Evolutionary conservation across 2,113 vertebrate genomes (phyloP), one percentile per base, ranked within the genome.

Genomic region (Cynopterus brachyotis): DNA sequence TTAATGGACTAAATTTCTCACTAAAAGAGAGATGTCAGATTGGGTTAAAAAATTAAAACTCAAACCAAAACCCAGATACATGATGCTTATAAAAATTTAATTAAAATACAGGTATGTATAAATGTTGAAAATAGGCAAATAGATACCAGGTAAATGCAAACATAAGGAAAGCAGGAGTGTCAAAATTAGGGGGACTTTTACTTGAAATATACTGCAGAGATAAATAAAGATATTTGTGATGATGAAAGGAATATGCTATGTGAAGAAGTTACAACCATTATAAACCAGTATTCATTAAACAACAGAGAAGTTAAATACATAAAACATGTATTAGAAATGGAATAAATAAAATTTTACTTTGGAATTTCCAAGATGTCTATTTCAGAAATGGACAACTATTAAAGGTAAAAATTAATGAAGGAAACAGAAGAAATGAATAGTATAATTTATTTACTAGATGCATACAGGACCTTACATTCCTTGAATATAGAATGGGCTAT

Each of bases 71-170:
- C 69, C 17, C 30, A 89, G 32, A 57, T 57, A 53, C 22, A 89
- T 0, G 19, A 62, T 30, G 30, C 55, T 96, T 60, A 62, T 50
- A 75, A 55, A 92, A 89, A 75, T 75, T 12, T 37, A 75, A 89
- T 67, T 72, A 67, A 86, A 94, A 94, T 72, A 81, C 92, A 83
- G 30, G 4, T 53, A 95, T 42, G 55, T 10, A 78, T 60, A 92
- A 92, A 93, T 93, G 57, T 62, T 82, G 42, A 83, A 90, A 84
- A 91, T 69, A 92, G 72, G 53, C 35, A 90, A 78, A 87, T 1
- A 76, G 50, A 57, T n/a, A 73, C 16, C 17, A 87, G 75, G 69
- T 3, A 84, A 82, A 91, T 32, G 42, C 15, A 93, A 96, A 83
- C 9, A 64, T 64, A 80, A 88, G 42, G 26, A 66, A 55, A 69